Evolutionary conservation across 2,888 invertebrate genomes (phyloP).

Genomic region (Alentia gelatinosa): DNA sequence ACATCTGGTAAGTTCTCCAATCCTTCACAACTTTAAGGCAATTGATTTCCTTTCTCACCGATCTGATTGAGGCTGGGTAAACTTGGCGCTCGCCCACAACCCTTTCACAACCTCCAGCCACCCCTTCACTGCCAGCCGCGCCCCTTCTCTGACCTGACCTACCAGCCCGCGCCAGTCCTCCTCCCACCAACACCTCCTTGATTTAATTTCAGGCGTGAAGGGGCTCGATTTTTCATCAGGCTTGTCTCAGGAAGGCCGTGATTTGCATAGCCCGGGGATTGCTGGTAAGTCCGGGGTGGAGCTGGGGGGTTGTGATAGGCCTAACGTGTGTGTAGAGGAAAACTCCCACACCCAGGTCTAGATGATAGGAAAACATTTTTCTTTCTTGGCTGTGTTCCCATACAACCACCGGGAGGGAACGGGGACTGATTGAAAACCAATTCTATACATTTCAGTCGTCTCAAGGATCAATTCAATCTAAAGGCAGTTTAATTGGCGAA

Average conservation of each 20-base stretch:
- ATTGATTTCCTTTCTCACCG: neutral
- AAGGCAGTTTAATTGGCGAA: no score
- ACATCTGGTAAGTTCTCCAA: no score
- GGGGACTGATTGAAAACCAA: no score
- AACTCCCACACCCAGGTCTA: neutral
- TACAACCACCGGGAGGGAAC: no score
- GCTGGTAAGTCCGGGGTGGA: no score
- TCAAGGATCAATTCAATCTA: no score
- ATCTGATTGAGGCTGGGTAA: no score
- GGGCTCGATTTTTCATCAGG: slow-evolving; percentile 22
- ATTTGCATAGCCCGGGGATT: neutral
- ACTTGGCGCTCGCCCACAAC: neutral
- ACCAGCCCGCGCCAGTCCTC: neutral
- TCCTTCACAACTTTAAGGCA: neutral
- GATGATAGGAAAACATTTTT: neutral
- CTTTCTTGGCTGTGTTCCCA: neutral
- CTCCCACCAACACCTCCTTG: neutral
- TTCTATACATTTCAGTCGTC: no score
- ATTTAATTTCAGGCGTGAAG: slow-evolving; percentile 6
- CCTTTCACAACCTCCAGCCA: neutral
- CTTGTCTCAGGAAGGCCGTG: neutral
- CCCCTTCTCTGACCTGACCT: neutral
- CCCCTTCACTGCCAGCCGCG: no score
- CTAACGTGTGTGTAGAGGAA: neutral
- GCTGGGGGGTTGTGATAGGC: neutral